phyloP scores from a whole-genome alignment of 2,888 invertebrate species.

The Andrena haemorrhoa region DNA sequence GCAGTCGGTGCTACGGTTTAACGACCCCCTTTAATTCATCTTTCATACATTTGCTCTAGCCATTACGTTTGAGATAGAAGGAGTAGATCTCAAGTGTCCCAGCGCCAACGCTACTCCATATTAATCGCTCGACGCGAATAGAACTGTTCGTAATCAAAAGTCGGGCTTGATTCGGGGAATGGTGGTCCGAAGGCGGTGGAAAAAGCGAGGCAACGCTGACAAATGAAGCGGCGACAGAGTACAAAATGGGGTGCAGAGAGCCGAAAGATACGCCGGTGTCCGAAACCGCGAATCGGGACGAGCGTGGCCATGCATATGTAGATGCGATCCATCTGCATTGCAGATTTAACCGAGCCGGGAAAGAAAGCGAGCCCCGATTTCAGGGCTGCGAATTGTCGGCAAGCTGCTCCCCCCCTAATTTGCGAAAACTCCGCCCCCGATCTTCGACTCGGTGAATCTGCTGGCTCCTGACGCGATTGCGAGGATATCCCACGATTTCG shows the following conservation, averaged over 20 bases:
- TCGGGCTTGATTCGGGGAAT: neutral
- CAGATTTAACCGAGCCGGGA: slow-evolving; percentile 53
- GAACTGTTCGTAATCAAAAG: too few species aligned
- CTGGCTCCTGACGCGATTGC: neutral
- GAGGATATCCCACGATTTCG: neutral
- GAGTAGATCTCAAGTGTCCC: too few species aligned
- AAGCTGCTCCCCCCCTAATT: slow-evolving; percentile 30
- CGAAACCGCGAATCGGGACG: slow-evolving; percentile 62
- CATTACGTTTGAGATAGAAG: too few species aligned
- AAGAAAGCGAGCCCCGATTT: slow-evolving; percentile 44
- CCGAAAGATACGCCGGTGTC: slow-evolving; percentile 40
- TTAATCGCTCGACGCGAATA: too few species aligned
- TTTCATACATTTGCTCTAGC: too few species aligned
- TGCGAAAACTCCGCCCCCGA: slow-evolving; percentile 21
- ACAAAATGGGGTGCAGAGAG: slow-evolving; percentile 20
- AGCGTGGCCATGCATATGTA: slow-evolving; percentile 69
- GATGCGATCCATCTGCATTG: slow-evolving; percentile 68
- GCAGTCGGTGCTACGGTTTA: neutral
- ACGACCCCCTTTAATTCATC: too few species aligned
- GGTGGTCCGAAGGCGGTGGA: neutral
- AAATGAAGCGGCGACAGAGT: neutral
- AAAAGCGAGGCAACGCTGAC: neutral
- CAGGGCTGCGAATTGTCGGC: slow-evolving; percentile 39
- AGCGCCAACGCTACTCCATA: too few species aligned
- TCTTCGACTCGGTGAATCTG: neutral